These are phyloP conservation scores for Agonum fuliginosum DNA, from an alignment of 2,888 invertebrate genomes.

Conservation along the genomic window DNA sequence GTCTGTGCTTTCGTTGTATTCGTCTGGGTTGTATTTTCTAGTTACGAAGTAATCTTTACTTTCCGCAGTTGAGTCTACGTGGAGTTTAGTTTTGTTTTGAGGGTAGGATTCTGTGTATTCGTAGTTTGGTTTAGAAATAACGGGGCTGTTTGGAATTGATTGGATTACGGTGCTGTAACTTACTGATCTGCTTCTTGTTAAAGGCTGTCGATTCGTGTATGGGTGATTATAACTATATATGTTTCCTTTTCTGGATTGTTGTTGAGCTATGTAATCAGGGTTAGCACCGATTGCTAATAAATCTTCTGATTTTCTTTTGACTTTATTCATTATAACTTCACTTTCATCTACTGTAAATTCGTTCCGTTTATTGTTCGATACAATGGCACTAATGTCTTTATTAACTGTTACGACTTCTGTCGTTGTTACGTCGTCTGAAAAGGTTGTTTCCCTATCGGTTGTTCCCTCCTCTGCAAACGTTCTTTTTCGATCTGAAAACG, in stretches of 20 bases:
- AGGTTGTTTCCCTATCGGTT: conserved; percentile 21
- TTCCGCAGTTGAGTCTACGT: conserved; percentile 62
- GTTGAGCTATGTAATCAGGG: conserved; percentile 74
- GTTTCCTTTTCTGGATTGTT: conserved; percentile 68
- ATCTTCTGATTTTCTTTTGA: conserved; percentile 70
- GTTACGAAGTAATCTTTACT: conserved; percentile 64
- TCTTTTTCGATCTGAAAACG: too few relatives aligned
- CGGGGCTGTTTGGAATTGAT: conserved; percentile 65
- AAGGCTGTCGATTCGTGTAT: conserved; percentile 66
- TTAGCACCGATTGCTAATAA: conserved; percentile 74
- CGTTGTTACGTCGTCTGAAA: neutral
- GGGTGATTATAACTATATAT: conserved; percentile 30
- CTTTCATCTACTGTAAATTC: conserved; percentile 77
- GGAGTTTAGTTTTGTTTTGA: conserved; percentile 47
- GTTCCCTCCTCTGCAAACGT: too few relatives aligned
- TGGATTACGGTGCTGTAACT: conserved; percentile 75
- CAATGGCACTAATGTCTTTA: conserved; percentile 72
- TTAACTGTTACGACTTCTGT: conserved; percentile 65
- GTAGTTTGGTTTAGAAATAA: conserved; percentile 8
- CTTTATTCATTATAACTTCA: conserved; percentile 72
- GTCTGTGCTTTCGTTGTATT: conserved; percentile 60
- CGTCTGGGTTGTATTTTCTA: conserved; percentile 63
- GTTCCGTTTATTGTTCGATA: conserved; percentile 76
- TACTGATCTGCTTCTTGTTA: conserved; percentile 73
- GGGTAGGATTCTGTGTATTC: conserved; percentile 42